A percentile compares a stretch with the other conserved stretches of the same genome.
Evolutionary conservation across 2,113 vertebrate genomes (phyloP).

Genomic region (Terrapene triunguis): DNA sequence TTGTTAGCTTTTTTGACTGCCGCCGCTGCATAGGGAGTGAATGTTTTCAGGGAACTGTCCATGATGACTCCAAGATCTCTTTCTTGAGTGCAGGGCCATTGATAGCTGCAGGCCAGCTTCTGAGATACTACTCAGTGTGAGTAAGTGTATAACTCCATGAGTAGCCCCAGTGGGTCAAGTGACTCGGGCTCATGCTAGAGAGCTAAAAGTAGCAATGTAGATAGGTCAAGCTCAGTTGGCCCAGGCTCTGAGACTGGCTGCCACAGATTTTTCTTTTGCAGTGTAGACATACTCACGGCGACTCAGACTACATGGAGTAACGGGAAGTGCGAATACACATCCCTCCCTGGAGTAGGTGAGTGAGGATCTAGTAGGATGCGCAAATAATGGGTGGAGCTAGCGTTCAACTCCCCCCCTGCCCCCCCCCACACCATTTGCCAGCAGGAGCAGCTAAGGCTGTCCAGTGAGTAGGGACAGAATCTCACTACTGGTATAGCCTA

Average conservation of each 20-base stretch:
- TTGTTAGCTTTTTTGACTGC: too few species aligned
- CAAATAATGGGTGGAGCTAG: background rate
- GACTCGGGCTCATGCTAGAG: too few species aligned
- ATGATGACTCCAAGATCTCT: too few species aligned
- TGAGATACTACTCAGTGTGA: too few species aligned
- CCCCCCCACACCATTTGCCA: too few species aligned
- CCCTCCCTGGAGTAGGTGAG: background rate
- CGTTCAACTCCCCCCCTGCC: background rate
- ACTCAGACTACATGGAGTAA: background rate
- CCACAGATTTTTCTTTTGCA: background rate
- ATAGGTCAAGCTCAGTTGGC: background rate
- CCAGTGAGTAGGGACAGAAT: rapidly evolving
- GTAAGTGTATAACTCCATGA: background rate
- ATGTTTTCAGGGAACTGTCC: too few species aligned
- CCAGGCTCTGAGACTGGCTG: background rate
- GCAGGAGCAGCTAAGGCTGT: background rate
- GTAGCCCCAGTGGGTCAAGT: too few species aligned
- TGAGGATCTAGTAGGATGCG: background rate
- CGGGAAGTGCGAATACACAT: background rate
- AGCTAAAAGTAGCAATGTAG: background rate
- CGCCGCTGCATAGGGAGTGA: too few species aligned
- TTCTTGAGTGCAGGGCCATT: too few species aligned
- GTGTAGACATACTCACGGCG: background rate
- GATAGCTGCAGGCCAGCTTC: background rate
- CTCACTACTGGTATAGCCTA: background rate